Conservation (phyloP, 2,113 vertebrate species). For the Oostethus manadensis region DNA sequence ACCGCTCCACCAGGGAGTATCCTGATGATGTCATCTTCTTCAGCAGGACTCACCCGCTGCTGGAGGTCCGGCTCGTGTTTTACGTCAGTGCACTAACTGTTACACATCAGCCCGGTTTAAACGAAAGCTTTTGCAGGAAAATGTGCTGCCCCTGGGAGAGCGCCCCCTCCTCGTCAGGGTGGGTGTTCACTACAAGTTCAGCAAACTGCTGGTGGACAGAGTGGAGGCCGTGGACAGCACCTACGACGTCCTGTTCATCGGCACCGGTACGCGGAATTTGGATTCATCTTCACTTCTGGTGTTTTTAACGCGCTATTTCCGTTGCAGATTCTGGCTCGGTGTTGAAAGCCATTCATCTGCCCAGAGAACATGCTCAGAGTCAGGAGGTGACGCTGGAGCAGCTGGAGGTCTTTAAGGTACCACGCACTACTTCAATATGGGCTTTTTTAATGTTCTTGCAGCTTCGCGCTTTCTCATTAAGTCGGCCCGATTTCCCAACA, state of each 20-base stretch:
- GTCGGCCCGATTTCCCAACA: neutral
- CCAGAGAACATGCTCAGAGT: conserved; percentile 56
- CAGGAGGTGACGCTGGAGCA: conserved; percentile 77
- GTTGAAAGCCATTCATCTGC: conserved; percentile 73
- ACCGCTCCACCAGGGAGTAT: conserved; percentile 75
- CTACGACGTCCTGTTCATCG: conserved; percentile 77
- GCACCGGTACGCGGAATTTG: conserved; percentile 66
- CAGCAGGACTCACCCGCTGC: conserved; percentile 75
- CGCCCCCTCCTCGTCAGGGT: conserved; percentile 75
- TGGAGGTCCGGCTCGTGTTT: conserved; percentile 57
- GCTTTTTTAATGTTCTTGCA: neutral
- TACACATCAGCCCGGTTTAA: neutral
- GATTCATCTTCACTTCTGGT: neutral
- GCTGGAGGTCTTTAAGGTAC: conserved; percentile 77
- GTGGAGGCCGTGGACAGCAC: conserved; percentile 77
- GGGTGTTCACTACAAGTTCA: conserved; percentile 75
- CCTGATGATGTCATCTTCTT: conserved; percentile 80
- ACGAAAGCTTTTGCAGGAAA: conserved; percentile 48
- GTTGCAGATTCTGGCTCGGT: conserved; percentile 74
- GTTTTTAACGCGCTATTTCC: neutral
- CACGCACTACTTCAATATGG: neutral
- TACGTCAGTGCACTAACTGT: conserved; percentile 13
- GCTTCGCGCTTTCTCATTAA: no score
- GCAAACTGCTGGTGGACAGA: conserved; percentile 73
- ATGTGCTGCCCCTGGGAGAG: conserved; percentile 69